Base-by-base conservation (phyloP, 1,140 invertebrate species). In the Chironomus tepperi region DNA sequence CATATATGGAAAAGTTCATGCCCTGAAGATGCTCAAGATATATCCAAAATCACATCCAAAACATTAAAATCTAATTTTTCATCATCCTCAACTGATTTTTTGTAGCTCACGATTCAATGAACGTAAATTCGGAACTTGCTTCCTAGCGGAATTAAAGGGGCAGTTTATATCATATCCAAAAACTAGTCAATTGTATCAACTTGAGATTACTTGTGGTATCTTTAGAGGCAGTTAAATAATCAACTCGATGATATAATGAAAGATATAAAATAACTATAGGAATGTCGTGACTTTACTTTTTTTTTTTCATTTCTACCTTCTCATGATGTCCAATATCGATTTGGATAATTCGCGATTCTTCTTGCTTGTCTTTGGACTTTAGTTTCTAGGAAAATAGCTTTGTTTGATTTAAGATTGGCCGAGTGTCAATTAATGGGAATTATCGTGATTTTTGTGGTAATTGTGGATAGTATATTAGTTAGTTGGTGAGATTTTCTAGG, bases 211-310 rank as follows among this genome's bases (percentile, higher is more conserved):
- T 34, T 34, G 24, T 34, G 12, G 12, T 57, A 57, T 57, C 12
- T 57, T 57, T n/a, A 57, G 12, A 5, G 12, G 12, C 47, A n/a
- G 47, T 57, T 57, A n/a, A 57, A n/a, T 57, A 57, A 57, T 57
- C 47, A 57, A 57, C n/a, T 57, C 47, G 65, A 70, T 70, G 65
- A 70, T 15, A 16, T 16, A 70, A 70, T 70, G 19, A 70, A 10
- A 70, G 16, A 57, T n/a, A 57, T 70, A 10, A 19, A 70, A 70
- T 70, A 70, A 70, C 65, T 21, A 70, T 15, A 57, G 18, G 16
- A 70, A 70, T 70, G n/a, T 70, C 65, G 65, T 70, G 65, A 70
- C 65, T 70, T 70, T 70, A 70, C n/a, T 18, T 18, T 70, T 70
- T 70, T 16, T 7, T 57, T 57, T 34, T 47, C 43, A n/a, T n/a